Base-by-base conservation (phyloP, 2,797 vertebrate genomes). In the Artibeus lituratus region DNA sequence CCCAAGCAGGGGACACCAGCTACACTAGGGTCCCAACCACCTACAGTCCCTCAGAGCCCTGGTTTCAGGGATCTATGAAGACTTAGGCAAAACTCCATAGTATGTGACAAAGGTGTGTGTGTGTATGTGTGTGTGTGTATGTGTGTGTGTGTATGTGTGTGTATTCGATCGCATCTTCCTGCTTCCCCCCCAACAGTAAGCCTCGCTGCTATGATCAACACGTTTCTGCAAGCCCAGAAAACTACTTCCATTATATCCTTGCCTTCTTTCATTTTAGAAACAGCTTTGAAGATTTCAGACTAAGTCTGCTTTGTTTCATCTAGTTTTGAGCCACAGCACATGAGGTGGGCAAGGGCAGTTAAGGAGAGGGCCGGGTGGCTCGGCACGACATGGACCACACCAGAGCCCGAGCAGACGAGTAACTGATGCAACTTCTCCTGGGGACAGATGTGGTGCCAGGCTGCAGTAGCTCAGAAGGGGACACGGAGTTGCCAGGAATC, bases 381-480 rank as follows among this genome's bases (percentile, higher is more conserved):
- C 32, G 55, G 73, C 84, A 51, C 78, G 76, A 80, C 10, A 2
- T 10, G 21, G 76, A 42, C 44, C 83, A 22, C 73, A 39, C 7
- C 55, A 62, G 53, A 73, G 67, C 14, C 84, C 9, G 65, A 59
- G 19, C 29, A n/a, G 24, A 37, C 0, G 24, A 55, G 10, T 74
- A 73, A 53, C 8, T 37, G 8, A 26, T 3, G 32, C 5, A 47
- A 57, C 51, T 69, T 67, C 77, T 96, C 73, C 77, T 57, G 37
- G 87, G 76, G 95, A 35, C 92, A 95, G 88, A 77, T 96, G 95
- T 74, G 85, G 86, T 94, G 85, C 90, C 65, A 47, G 94, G 94
- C 81, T 95, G 92, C 87, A 29, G 35, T 37, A 39, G 80, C 84
- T 91, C 81, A 49, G 94, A 77, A 87, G 82, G 77, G 77, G 88